Percentiles rank a stretch among this genome's conserved stretches.
phyloP scores from a whole-genome alignment of 2,888 invertebrate genomes.

The Erebia ligea region DNA sequence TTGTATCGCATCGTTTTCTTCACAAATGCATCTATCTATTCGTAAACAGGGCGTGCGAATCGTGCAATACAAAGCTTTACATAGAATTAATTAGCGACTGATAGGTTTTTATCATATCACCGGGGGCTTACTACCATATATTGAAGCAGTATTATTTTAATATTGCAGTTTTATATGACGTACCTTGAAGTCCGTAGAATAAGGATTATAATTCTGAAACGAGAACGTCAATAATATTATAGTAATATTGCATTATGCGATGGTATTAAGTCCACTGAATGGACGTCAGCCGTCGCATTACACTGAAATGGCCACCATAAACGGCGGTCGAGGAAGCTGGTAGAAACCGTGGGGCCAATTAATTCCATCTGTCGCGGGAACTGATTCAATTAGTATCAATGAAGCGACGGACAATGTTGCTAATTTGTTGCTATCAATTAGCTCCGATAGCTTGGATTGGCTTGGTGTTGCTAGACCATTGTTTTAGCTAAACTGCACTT shows the following conservation, averaged over 20 bases:
- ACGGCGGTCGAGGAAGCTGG: conserved; percentile 44
- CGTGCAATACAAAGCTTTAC: background rate
- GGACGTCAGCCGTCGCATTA: conserved; percentile 37
- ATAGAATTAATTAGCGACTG: conserved; percentile 19
- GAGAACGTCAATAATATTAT: no score
- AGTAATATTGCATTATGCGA: no score
- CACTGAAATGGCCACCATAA: conserved; percentile 36
- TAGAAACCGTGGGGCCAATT: conserved; percentile 40
- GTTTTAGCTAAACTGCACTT: no score
- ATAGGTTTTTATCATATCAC: conserved; percentile 41
- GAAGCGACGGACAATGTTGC: conserved; percentile 22
- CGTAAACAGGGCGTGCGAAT: background rate
- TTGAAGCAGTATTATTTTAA: no score
- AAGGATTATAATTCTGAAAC: no score
- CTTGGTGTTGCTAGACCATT: background rate
- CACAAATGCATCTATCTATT: background rate
- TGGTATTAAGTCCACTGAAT: no score
- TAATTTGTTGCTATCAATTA: conserved; percentile 27
- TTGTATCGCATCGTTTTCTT: no score
- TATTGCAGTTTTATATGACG: no score
- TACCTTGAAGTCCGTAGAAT: no score
- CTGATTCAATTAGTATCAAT: conserved; percentile 34
- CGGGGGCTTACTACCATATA: no score
- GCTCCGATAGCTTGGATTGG: background rate
- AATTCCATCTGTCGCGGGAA: conserved; percentile 35